phyloP scores from a whole-genome alignment of 2,888 invertebrate species.

The Galerucella pusilla region DNA sequence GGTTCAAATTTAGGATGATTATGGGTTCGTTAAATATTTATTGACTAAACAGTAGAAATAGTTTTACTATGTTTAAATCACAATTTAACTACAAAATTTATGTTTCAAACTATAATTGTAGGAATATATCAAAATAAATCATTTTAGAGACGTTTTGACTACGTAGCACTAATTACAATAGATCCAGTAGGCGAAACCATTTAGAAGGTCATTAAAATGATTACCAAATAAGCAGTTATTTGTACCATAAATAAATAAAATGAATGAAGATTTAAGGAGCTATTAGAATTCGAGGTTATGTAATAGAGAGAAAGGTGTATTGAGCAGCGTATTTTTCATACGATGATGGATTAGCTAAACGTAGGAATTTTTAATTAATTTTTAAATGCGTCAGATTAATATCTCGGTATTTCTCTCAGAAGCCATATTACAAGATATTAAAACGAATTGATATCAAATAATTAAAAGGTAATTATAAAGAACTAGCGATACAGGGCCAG shows the following conservation, averaged over 20 bases:
- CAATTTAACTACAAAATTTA: neutral
- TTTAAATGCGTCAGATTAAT: too few relatives aligned
- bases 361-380: too few relatives aligned
- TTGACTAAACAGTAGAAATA: too few relatives aligned
- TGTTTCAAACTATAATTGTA: neutral
- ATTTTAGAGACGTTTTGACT: neutral
- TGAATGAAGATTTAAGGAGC: slow-evolving; percentile 2
- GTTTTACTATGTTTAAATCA: too few relatives aligned
- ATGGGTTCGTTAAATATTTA: too few relatives aligned
- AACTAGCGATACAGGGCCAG: too few relatives aligned
- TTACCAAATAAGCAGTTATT: slow-evolving; percentile 3
- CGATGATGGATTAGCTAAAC: neutral
- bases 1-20: too few relatives aligned
- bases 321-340: neutral
- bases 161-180: neutral
- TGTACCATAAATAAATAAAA: slow-evolving; percentile 4
- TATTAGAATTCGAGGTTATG: neutral
- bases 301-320: neutral
- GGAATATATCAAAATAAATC: neutral
- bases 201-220: slow-evolving; percentile 5
- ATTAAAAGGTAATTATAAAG: too few relatives aligned
- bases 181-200: neutral
- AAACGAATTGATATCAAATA: too few relatives aligned
- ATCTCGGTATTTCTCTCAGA: too few relatives aligned
- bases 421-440: too few relatives aligned